Evolutionary conservation across 2,113 vertebrate species (phyloP).

Genomic region (Sphyrna mokarran): DNA sequence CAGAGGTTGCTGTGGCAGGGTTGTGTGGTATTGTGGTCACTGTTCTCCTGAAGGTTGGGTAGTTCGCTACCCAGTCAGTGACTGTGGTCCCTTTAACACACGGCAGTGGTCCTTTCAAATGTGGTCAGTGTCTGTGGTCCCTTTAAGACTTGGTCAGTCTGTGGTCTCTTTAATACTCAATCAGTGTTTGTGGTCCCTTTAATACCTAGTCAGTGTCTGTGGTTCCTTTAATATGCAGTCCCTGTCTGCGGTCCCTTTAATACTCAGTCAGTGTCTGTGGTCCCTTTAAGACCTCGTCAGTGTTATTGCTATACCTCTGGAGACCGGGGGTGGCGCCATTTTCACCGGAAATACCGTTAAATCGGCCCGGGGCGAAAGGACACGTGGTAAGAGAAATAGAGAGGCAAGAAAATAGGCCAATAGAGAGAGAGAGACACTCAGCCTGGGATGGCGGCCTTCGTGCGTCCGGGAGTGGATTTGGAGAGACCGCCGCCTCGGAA

Average conservation of each 20-base stretch:
- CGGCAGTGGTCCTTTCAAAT: too few species aligned
- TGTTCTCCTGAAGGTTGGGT: too few species aligned
- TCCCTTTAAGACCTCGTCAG: background rate
- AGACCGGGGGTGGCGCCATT: background rate
- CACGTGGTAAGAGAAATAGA: background rate
- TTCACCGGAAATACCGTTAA: background rate
- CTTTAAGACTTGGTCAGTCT: background rate
- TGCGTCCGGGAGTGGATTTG: too few species aligned
- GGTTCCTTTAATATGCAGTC: background rate
- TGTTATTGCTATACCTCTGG: background rate
- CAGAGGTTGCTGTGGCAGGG: too few species aligned
- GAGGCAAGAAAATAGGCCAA: background rate
- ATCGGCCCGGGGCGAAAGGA: background rate
- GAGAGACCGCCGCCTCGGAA: too few species aligned
- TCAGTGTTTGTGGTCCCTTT: background rate
- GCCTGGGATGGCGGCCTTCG: too few species aligned
- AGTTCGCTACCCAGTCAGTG: too few species aligned
- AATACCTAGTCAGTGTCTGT: background rate
- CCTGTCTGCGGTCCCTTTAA: background rate
- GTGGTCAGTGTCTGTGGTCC: background rate
- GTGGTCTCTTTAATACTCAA: background rate
- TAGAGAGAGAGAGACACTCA: background rate
- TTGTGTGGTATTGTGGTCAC: too few species aligned
- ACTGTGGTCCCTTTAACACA: background rate
- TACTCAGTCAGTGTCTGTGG: background rate